Base-by-base conservation (phyloP, 2,797 vertebrate genomes). In the Bradypus variegatus region DNA sequence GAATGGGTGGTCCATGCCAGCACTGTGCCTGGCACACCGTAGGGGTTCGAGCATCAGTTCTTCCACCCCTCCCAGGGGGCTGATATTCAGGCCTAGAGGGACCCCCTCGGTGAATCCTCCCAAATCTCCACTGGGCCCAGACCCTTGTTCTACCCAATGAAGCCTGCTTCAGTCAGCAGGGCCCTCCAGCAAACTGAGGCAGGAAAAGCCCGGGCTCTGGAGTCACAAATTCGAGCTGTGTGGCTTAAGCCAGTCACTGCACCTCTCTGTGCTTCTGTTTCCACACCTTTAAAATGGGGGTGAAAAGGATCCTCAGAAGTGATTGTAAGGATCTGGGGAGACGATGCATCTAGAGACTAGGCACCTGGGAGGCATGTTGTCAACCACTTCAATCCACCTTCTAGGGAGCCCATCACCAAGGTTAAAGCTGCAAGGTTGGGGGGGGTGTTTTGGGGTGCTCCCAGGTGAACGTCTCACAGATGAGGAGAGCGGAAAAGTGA, bases 31-130 rank as follows among this genome's bases (percentile, higher is more conserved):
- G 36, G 12, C 8, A 6, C 36, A 8, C 13, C 1, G 29, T 15
- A 23, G 29, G 36, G 11, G 78, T 10, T 60, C 55, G 2, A 5
- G 27, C 75, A 27, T 1, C 5, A 15, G 27, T 25, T 13, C 21
- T 62, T 15, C 45, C 7, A 10, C 21, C 65, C 33, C 50, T 5
- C 55, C 1, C 0, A 7, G 3, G 23, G 64, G 33, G 36, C 25
- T 29, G 16, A 29, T 5, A 19, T 36, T n/a, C 19, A 36, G 62
- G 29, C 25, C 78, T 15, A 25, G 14, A n/a, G 33, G 21, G 25
- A 45, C 3, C 1, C 9, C 29, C 14, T 2, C 6, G 27, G 0
- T 29, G 45, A 50, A 12, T 8, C 27, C 1, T 21, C n/a, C 27
- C 10, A 29, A 31, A 19, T 19, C 14, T 14, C 50, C 50, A 11